phyloP scores from a whole-genome alignment of 1,140 invertebrate genomes.

The Dryas iulia region DNA sequence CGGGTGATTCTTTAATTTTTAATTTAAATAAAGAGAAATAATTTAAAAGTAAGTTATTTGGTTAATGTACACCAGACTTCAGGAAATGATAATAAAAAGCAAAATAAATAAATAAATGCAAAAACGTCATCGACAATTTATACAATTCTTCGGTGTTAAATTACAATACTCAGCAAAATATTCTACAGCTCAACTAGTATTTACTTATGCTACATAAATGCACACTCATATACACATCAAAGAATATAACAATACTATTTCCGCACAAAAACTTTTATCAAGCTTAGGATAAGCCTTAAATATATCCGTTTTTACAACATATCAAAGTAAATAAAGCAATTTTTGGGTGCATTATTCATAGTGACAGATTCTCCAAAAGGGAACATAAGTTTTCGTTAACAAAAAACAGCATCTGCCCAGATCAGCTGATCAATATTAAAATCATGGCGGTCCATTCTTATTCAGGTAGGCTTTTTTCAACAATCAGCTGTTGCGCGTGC shows the following conservation, averaged over 20 bases:
- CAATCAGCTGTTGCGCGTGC: conserved; percentile 62
- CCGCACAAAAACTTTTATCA: not conserved
- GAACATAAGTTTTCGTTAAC: not conserved
- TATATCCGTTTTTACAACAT: not conserved
- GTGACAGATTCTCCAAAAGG: not conserved
- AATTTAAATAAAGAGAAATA: no score
- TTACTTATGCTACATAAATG: no score
- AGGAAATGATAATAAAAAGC: no score
- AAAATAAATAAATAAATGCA: no score
- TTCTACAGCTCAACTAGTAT: no score
- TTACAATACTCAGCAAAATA: no score
- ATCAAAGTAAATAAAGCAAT: not conserved
- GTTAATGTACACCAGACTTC: no score
- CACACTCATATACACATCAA: no score
- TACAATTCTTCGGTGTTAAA: no score
- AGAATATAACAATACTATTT: not conserved
- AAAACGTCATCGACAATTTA: no score
- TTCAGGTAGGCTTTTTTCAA: conserved; percentile 58
- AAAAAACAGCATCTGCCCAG: conserved; percentile 34
- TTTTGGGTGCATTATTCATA: not conserved
- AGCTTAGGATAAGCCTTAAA: not conserved
- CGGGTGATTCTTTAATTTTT: no score
- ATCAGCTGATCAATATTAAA: conserved; percentile 60
- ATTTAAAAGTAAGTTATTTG: no score
- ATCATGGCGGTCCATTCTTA: conserved; percentile 19